A percentile compares a stretch with the other conserved stretches of the same genome.
phyloP scores from a whole-genome alignment of 2,888 invertebrate genomes.

The Lamproptera curius region DNA sequence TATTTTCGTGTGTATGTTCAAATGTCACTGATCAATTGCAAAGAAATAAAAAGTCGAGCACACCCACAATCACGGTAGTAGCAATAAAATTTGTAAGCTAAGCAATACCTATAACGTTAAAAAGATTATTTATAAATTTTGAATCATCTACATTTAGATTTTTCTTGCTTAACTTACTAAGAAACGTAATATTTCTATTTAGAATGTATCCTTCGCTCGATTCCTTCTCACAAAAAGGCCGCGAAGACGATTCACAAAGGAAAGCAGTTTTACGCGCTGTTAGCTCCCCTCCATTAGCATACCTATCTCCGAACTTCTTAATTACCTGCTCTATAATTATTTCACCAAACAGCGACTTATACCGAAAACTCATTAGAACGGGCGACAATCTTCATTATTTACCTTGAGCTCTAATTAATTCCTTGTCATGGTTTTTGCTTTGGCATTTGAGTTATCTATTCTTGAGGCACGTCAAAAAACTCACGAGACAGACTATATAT shows the following conservation, averaged over 20 bases:
- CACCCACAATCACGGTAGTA: too few relatives aligned
- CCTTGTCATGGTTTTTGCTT: slow-evolving; percentile 79
- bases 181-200: too few relatives aligned
- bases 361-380: slow-evolving; percentile 71
- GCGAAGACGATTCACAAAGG: slow-evolving; percentile 25
- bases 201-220: neutral
- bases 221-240: slow-evolving; percentile 17
- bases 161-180: too few relatives aligned
- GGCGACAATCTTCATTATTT: slow-evolving; percentile 77
- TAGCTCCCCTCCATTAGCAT: slow-evolving; percentile 49
- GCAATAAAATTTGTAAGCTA: too few relatives aligned
- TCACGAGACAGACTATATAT: slow-evolving; percentile 39
- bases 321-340: slow-evolving; percentile 71
- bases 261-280: slow-evolving; percentile 48
- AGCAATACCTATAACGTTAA: too few relatives aligned
- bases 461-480: slow-evolving; percentile 39
- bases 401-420: slow-evolving; percentile 77
- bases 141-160: too few relatives aligned
- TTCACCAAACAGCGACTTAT: slow-evolving; percentile 44
- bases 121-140: too few relatives aligned
- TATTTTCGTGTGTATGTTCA: too few relatives aligned
- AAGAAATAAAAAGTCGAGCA: too few relatives aligned
- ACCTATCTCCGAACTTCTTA: slow-evolving; percentile 56
- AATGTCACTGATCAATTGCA: too few relatives aligned
- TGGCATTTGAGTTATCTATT: slow-evolving; percentile 71